Percentiles rank a stretch among this genome's conserved stretches.
phyloP scores from a whole-genome alignment of 2,888 invertebrate species.

The Conomelus anceps region DNA sequence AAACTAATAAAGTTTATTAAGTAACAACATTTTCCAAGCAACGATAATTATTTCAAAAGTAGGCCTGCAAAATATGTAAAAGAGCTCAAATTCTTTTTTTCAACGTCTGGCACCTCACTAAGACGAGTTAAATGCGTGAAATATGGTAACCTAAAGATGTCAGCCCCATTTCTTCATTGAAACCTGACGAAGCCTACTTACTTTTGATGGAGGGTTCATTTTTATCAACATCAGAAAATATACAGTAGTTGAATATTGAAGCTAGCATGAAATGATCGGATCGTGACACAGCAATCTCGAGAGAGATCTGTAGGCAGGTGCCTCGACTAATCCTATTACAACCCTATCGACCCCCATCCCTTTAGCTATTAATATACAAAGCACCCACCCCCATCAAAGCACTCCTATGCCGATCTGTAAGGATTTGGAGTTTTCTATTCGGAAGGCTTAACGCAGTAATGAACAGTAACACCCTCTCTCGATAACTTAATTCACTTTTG shows the following conservation, averaged over 20 bases:
- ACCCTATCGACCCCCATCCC: background rate
- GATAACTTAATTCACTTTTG: background rate
- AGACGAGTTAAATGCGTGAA: too few relatives aligned
- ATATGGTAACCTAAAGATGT: too few relatives aligned
- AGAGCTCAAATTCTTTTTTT: too few relatives aligned
- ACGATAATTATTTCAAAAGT: too few relatives aligned
- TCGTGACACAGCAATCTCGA: slow-evolving; percentile 20
- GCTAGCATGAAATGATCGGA: slow-evolving; percentile 10
- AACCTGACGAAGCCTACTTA: background rate
- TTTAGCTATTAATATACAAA: background rate
- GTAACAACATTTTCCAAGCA: too few relatives aligned
- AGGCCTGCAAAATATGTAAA: too few relatives aligned
- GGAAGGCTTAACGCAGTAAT: slow-evolving; percentile 1
- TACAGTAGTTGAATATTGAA: background rate
- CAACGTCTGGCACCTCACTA: too few relatives aligned
- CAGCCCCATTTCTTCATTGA: too few relatives aligned
- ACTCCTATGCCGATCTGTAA: background rate
- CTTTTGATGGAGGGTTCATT: background rate
- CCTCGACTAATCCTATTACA: slow-evolving; percentile 10
- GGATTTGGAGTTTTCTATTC: slow-evolving; percentile 3
- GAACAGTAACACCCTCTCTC: background rate
- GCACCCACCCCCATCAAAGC: background rate
- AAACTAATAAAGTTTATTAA: too few relatives aligned
- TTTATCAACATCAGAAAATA: background rate
- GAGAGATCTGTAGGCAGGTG: slow-evolving; percentile 24